These are phyloP conservation scores for Athene cunicularia DNA, from an alignment of 2,113 vertebrate species.

Conservation along the genomic window DNA sequence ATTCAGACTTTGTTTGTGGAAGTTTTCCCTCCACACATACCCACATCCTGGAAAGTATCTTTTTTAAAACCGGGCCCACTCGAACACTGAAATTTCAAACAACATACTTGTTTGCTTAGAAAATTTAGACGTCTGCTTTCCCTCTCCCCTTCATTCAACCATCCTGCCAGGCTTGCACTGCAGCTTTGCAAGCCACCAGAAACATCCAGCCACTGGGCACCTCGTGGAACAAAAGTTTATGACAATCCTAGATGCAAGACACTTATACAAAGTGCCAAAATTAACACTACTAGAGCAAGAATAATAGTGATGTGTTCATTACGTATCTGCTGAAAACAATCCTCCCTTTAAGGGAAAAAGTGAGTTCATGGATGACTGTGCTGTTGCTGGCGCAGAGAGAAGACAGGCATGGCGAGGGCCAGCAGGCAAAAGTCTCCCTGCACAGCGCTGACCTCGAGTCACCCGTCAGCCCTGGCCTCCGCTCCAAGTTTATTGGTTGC, in stretches of 20 bases:
- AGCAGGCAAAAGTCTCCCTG: not conserved
- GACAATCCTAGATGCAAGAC: not conserved
- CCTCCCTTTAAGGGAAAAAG: not conserved
- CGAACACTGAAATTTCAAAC: not conserved
- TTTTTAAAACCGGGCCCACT: not conserved
- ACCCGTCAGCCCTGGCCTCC: not conserved
- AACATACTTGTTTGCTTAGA: not conserved
- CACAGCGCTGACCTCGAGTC: not conserved
- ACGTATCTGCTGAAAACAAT: not conserved
- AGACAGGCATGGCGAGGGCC: not conserved
- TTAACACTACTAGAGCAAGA: not conserved
- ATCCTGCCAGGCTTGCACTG: not conserved
- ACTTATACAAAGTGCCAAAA: fast-evolving
- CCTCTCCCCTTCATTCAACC: not conserved
- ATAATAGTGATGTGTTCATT: not conserved
- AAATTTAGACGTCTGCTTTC: not conserved
- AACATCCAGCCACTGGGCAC: not conserved
- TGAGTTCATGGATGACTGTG: not conserved
- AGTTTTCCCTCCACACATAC: not conserved
- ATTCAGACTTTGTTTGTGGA: not conserved
- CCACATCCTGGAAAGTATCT: not conserved
- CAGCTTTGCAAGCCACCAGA: not conserved
- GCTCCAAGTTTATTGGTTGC: not conserved
- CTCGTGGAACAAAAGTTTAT: not conserved
- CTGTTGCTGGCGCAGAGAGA: not conserved